Evolutionary conservation across 2,888 invertebrate genomes (phyloP), one percentile per base, ranked within the genome.

Genomic region (Chalcis sispes): DNA sequence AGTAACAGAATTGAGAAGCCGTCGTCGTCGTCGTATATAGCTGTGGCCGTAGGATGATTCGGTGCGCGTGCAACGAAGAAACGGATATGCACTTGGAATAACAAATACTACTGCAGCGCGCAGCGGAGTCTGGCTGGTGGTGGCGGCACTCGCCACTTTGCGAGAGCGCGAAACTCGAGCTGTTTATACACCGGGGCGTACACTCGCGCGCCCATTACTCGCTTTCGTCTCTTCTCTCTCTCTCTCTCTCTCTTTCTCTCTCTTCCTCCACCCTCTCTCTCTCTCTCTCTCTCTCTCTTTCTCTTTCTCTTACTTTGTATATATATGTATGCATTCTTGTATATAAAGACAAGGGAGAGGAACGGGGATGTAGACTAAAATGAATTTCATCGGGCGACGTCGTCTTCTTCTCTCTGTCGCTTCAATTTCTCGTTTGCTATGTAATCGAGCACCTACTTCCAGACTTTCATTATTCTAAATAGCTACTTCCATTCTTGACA

Each of bases 61-160:
- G 32, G 58, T 32, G 50, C 56, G 29, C 27, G 5, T 23, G 13
- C 20, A n/a, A 10, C 29, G n/a, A 77, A 77, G 76, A 80, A 80
- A 79, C 80, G 70, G 81, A 82, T 81, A 80, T 72, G 72, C 81
- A 75, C 79, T 69, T 67, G 81, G 81, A 84, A 85, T 82, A 83
- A 83, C 82, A 82, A 83, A 81, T 81, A 78, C 72, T 3, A 40
- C 13, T 15, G 23, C 25, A 40, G 48, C 50, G n/a, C n/a, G n/a
- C n/a, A n/a, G n/a, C n/a, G n/a, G n/a, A n/a, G n/a, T n/a, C n/a
- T n/a, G n/a, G n/a, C n/a, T n/a, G n/a, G n/a, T n/a, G n/a, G n/a
- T n/a, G n/a, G n/a, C n/a, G 4, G 15, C 27, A 27, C 54, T 58
- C 70, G 52, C 42, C 75, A 71, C 71, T 70, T 70, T 70, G 70